These are phyloP conservation scores for Alcis repandata DNA, from an alignment of 2,888 invertebrate species.

Conservation along the genomic window DNA sequence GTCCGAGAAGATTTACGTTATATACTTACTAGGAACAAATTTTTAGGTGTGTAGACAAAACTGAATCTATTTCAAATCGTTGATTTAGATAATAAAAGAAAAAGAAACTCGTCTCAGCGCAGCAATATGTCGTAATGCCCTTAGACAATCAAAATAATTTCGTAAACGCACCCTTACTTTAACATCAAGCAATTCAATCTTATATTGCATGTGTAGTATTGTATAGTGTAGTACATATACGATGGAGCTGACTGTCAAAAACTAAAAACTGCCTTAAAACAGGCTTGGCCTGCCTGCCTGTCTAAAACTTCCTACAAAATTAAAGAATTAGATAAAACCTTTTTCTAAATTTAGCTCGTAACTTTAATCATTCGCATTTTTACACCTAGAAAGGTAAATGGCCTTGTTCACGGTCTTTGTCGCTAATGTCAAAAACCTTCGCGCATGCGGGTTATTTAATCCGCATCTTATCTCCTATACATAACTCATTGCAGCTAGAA, in stretches of 20 bases:
- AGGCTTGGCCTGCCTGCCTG: no score
- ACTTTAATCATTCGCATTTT: constrained; percentile 9
- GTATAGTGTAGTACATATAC: no score
- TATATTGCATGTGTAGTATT: no score
- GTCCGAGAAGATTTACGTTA: not conserved
- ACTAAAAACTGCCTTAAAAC: no score
- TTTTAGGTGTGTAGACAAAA: not conserved
- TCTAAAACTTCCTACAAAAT: no score
- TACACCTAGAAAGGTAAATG: constrained; percentile 28
- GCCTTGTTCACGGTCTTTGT: constrained; percentile 55
- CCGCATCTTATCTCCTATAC: constrained; percentile 54
- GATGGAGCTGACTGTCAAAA: no score
- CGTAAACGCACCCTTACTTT: not conserved
- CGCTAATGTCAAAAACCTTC: constrained; percentile 66
- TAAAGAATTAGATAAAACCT: not conserved
- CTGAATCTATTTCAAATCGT: no score
- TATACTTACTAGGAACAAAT: not conserved
- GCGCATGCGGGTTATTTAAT: constrained; percentile 63
- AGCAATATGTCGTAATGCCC: no score
- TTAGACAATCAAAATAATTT: no score
- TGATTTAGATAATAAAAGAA: no score
- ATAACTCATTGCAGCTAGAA: constrained; percentile 40
- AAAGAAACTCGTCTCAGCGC: no score
- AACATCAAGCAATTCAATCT: no score
- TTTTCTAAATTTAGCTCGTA: not conserved